Base-by-base conservation (phyloP, 2,797 vertebrate species). In the Sorex maritimensis region DNA sequence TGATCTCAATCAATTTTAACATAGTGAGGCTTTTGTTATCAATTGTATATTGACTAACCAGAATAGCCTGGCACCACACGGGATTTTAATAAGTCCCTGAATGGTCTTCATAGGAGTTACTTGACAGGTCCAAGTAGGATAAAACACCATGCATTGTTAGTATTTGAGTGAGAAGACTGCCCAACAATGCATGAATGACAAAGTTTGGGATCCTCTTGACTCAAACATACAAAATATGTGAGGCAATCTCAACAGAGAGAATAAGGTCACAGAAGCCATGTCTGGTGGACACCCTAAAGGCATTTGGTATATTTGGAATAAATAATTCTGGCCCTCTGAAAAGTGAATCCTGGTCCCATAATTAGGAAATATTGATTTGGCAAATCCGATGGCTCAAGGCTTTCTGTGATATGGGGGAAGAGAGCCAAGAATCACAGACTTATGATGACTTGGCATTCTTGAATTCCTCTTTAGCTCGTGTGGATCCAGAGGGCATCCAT, bases 331-430 rank as follows among this genome's bases (percentile, higher is more conserved):
- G 89, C 81, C 83, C 74, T 91, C 72, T 30, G 91, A 15, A 94
- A 88, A 92, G 58, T 81, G 72, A 91, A 12, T 55, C 38, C 28
- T 84, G 52, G 38, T 74, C 61, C 91, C 85, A 92, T 91, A 78
- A 95, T 94, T 84, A 95, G 67, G 26, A 89, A 94, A 92, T 87
- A 96, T 84, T 81, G 88, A 96, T 92, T 96, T 55, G 41, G 65
- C 30, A 89, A 65, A 46, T 93, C 17, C 2, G 10, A 67, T 61
- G 69, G 11, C 89, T 95, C 52, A 92, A 61, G 61, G 11, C 74
- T 81, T 91, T 92, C 87, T 93, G 49, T 83, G 46, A 0, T 49
- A 28, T 2, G 88, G 3, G 38, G 5, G 71, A 5, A 72, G 28
- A 15, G 34, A 82, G 69, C 55, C 82, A 95, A 82, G n/a, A 91